A percentile compares a stretch with the other conserved stretches of the same genome.
Conservation (phyloP, 2,888 invertebrate species). For the Prenolepis imparis region DNA sequence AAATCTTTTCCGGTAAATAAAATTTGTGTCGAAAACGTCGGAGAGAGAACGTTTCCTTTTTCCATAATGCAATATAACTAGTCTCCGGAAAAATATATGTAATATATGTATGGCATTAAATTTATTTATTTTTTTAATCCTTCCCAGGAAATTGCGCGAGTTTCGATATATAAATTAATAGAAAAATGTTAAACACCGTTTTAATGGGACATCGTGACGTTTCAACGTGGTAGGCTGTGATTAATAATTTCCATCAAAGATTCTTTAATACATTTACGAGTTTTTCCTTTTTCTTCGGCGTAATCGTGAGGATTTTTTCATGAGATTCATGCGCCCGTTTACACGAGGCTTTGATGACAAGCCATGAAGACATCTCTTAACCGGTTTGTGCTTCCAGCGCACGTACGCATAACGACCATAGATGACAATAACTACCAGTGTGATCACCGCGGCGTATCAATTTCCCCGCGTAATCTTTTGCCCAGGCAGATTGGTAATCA, state of each 20-base stretch:
- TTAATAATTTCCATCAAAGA: conserved; percentile 40
- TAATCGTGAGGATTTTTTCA: conserved; percentile 65
- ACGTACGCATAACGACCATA: conserved; percentile 75
- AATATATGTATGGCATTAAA: background rate
- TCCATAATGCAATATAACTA: conserved; percentile 6
- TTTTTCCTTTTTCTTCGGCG: background rate
- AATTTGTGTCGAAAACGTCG: conserved; percentile 31
- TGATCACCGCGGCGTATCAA: conserved; percentile 72
- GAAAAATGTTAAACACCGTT: conserved; percentile 27
- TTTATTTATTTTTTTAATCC: conserved; percentile 1
- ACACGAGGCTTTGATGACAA: conserved; percentile 71
- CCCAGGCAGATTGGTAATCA: conserved; percentile 70
- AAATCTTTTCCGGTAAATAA: conserved; percentile 48
- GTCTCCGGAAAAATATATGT: background rate
- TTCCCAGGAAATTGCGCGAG: background rate
- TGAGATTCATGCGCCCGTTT: conserved; percentile 67
- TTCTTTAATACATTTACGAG: conserved; percentile 22
- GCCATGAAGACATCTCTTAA: conserved; percentile 74
- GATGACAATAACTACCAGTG: conserved; percentile 76
- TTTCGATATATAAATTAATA: background rate
- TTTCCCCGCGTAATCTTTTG: conserved; percentile 59
- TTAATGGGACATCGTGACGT: background rate
- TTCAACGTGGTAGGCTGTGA: background rate
- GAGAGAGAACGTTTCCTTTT: background rate
- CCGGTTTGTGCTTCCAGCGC: conserved; percentile 66